Conservation (phyloP, 1,140 invertebrate genomes). For the Globodera rostochiensis region DNA sequence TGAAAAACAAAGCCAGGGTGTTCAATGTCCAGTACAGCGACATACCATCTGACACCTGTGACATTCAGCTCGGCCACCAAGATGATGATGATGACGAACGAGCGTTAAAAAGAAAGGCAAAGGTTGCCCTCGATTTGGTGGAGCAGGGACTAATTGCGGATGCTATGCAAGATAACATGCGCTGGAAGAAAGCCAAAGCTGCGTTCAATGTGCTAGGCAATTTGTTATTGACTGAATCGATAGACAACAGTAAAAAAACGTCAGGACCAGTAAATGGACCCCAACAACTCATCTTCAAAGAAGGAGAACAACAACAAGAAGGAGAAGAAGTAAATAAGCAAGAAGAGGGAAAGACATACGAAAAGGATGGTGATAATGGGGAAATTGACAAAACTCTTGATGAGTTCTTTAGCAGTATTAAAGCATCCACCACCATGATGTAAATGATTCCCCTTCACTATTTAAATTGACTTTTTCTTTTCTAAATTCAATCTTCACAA, state of each 20-base stretch:
- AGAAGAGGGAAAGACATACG: too few relatives aligned
- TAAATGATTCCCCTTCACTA: neutral
- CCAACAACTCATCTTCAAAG: too few relatives aligned
- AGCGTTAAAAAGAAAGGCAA: neutral
- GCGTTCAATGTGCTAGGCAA: too few relatives aligned
- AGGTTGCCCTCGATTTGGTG: neutral
- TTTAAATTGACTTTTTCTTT: neutral
- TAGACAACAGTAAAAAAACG: too few relatives aligned
- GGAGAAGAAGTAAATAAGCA: too few relatives aligned
- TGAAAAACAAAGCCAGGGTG: conserved; percentile 6
- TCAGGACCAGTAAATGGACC: too few relatives aligned
- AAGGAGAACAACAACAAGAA: too few relatives aligned
- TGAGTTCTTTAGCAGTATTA: conserved; percentile 1
- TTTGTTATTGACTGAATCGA: too few relatives aligned
- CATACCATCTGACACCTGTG: neutral
- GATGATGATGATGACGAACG: neutral
- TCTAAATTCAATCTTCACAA: neutral
- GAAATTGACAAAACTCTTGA: conserved; percentile 6
- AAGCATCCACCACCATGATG: neutral
- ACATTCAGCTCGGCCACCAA: neutral
- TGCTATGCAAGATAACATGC: neutral
- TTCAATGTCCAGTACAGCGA: conserved; percentile 13
- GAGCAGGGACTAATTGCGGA: neutral
- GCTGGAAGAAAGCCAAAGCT: too few relatives aligned
- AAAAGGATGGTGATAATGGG: neutral